Conservation (phyloP, 1,140 invertebrate genomes). For the Anastrepha ludens region DNA sequence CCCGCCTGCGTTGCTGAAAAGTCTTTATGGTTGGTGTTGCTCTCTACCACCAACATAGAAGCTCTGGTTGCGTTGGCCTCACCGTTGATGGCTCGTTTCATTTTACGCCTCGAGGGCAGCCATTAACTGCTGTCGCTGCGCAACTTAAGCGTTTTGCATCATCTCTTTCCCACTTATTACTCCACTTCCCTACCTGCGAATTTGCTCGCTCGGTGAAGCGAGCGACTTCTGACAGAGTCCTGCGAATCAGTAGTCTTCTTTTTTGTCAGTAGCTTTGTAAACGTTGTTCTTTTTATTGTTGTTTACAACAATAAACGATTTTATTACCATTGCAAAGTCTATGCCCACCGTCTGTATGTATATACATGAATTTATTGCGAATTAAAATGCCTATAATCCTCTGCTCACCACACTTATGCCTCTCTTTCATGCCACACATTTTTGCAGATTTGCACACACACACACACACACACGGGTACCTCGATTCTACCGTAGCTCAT, state of each 20-base stretch:
- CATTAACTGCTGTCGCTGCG: slow-evolving; percentile 29
- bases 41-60: not conserved
- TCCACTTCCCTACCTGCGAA: not conserved
- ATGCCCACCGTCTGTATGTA: not conserved
- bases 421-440: not conserved
- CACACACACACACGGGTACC: not conserved
- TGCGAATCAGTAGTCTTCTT: not conserved
- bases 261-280: not conserved
- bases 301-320: slow-evolving; percentile 9
- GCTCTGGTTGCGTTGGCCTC: too few species aligned
- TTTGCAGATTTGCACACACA: not conserved
- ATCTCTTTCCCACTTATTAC: not conserved
- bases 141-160: slow-evolving; percentile 7
- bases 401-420: not conserved
- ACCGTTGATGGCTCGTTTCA: not conserved
- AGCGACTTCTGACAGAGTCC: not conserved
- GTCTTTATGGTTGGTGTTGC: too few species aligned
- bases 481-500: not conserved
- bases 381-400: not conserved
- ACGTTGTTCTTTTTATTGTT: not conserved
- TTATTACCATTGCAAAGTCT: not conserved
- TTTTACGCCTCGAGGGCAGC: slow-evolving; percentile 13
- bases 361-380: slow-evolving; percentile 22
- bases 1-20: not conserved
- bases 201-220: not conserved